These are phyloP conservation scores for Rotaria sp. DNA, from an alignment of 2,888 invertebrate species.

Conservation along the genomic window DNA sequence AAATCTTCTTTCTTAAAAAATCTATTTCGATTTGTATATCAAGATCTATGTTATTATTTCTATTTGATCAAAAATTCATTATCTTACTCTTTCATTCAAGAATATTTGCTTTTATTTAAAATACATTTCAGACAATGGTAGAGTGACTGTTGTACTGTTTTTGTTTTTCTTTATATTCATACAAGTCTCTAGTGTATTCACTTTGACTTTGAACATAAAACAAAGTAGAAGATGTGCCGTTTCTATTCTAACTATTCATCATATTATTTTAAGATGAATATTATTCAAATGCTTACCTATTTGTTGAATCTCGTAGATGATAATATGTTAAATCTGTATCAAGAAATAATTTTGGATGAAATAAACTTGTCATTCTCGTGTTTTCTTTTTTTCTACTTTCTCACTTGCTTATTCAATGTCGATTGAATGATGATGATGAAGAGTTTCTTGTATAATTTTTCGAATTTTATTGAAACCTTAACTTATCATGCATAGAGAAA, in stretches of 20 bases:
- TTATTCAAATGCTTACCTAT: neutral
- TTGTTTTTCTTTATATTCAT: constrained; percentile 10
- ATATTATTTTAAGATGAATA: neutral
- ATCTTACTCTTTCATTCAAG: neutral
- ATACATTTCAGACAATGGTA: neutral
- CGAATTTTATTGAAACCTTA: neutral
- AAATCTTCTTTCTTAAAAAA: neutral
- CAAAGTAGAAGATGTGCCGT: neutral
- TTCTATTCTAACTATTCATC: neutral
- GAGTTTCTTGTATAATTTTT: neutral
- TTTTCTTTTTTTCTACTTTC: neutral
- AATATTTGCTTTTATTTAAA: constrained; percentile 11
- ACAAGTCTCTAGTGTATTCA: neutral
- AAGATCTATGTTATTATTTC: neutral
- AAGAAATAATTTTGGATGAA: neutral
- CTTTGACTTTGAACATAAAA: neutral
- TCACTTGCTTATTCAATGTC: neutral
- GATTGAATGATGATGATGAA: neutral
- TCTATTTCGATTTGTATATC: neutral
- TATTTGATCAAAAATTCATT: neutral
- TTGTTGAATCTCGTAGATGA: neutral
- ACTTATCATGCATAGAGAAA: neutral
- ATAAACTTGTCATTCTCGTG: neutral
- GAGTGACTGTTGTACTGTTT: neutral
- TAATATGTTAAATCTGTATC: neutral